Conservation (phyloP, 2,888 invertebrate species). For the Melieria crassipennis region DNA sequence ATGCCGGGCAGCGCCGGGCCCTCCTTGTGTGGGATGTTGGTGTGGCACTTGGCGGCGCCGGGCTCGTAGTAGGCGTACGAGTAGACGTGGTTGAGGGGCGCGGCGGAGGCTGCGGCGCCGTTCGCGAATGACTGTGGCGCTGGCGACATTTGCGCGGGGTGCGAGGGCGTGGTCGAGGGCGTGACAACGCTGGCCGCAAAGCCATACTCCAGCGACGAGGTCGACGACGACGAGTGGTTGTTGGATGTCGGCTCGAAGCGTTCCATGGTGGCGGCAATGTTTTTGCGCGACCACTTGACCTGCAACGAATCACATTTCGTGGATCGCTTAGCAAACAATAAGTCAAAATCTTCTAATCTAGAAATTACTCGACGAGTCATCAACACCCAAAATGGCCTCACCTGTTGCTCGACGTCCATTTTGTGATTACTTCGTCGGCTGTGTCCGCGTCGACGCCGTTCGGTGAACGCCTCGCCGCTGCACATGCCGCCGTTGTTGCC, state of each 20-base stretch:
- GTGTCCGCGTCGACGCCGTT: conserved; percentile 60
- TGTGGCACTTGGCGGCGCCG: conserved; percentile 71
- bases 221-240: conserved; percentile 55
- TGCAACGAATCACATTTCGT: conserved; percentile 39
- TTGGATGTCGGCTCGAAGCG: conserved; percentile 69
- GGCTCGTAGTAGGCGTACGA: conserved; percentile 87
- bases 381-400: conserved; percentile 36
- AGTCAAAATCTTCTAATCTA: neutral
- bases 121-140: conserved; percentile 41
- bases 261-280: conserved; percentile 74
- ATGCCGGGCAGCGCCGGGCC: conserved; percentile 44
- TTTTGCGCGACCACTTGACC: conserved; percentile 73
- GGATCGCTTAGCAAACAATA: neutral
- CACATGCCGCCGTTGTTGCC: conserved; percentile 42
- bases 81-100: conserved; percentile 71
- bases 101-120: conserved; percentile 33
- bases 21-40: conserved; percentile 70
- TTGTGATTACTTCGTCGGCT: conserved; percentile 64
- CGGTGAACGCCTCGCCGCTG: conserved; percentile 57
- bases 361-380: no score
- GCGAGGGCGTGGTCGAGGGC: conserved; percentile 58
- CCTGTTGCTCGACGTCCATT: conserved; percentile 64
- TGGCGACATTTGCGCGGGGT: conserved; percentile 44
- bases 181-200: conserved; percentile 62
- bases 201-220: conserved; percentile 60